These are phyloP conservation scores for Listronotus bonariensis DNA, from an alignment of 1,140 invertebrate genomes.

Conservation along the genomic window DNA sequence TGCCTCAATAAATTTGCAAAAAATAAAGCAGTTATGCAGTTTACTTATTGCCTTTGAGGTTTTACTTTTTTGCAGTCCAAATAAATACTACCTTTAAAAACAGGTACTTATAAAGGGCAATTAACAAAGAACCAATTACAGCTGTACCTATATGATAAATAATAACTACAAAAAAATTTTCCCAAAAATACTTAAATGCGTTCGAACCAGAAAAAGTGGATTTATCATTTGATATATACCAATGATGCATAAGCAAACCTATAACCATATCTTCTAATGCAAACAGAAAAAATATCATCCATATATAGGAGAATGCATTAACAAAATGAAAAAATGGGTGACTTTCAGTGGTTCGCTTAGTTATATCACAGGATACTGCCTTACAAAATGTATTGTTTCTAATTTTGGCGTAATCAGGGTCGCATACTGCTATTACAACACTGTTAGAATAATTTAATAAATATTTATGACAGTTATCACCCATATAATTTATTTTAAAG, in stretches of 20 bases:
- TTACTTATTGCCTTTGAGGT: not conserved
- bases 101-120: not conserved
- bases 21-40: not conserved
- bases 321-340: not conserved
- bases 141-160: not conserved
- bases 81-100: not conserved
- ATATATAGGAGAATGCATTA: slow-evolving; percentile 1
- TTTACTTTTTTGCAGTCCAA: slow-evolving; percentile 5
- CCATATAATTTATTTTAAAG: not conserved
- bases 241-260: not conserved
- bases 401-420: not conserved
- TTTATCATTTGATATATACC: not conserved
- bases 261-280: slow-evolving; percentile 1
- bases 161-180: not conserved
- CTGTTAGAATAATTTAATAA: not conserved
- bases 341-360: not conserved
- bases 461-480: not conserved
- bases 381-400: not conserved
- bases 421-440: not conserved
- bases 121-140: not conserved
- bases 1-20: not conserved
- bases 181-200: no score
- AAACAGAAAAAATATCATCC: not conserved
- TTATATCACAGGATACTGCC: not conserved
- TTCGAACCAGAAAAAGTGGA: not conserved